phyloP scores from a whole-genome alignment of 2,113 vertebrate species.

The Hippotragus niger region DNA sequence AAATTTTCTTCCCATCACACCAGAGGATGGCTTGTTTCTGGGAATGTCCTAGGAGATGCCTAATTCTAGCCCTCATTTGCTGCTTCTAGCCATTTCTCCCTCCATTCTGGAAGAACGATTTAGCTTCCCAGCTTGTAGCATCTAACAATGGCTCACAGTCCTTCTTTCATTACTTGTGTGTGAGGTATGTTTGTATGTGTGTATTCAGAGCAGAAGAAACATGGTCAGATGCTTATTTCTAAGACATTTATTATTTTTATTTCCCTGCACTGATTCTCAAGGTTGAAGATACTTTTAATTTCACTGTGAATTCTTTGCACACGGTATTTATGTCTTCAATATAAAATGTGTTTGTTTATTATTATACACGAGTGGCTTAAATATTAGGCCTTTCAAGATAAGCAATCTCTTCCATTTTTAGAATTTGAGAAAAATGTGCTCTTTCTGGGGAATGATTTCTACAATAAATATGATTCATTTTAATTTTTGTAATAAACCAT shows the following conservation, averaged over 20 bases:
- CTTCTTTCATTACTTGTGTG: neutral
- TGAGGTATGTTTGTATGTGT: neutral
- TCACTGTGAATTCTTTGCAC: conserved; percentile 11
- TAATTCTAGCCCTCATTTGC: neutral
- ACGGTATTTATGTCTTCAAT: conserved; percentile 52
- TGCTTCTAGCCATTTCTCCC: neutral
- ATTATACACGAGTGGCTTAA: neutral
- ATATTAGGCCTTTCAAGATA: conserved; percentile 27
- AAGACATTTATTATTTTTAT: conserved; percentile 9
- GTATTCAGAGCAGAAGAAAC: neutral
- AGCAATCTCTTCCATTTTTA: conserved; percentile 33
- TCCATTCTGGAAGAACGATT: neutral
- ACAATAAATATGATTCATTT: conserved; percentile 31
- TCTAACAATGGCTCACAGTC: neutral
- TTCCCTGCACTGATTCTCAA: neutral
- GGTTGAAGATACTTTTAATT: conserved; percentile 47
- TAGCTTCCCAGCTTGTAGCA: neutral
- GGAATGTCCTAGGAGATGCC: neutral
- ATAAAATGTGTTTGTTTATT: conserved; percentile 46
- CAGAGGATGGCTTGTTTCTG: neutral
- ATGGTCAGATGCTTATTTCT: neutral
- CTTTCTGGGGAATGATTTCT: conserved; percentile 1
- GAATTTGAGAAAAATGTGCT: conserved; percentile 2
- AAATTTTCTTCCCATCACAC: neutral
- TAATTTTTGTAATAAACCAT: conserved; percentile 43